Evolutionary conservation across 1,140 invertebrate genomes (phyloP).

Genomic region (Hyposmocoma kahamanoa): DNA sequence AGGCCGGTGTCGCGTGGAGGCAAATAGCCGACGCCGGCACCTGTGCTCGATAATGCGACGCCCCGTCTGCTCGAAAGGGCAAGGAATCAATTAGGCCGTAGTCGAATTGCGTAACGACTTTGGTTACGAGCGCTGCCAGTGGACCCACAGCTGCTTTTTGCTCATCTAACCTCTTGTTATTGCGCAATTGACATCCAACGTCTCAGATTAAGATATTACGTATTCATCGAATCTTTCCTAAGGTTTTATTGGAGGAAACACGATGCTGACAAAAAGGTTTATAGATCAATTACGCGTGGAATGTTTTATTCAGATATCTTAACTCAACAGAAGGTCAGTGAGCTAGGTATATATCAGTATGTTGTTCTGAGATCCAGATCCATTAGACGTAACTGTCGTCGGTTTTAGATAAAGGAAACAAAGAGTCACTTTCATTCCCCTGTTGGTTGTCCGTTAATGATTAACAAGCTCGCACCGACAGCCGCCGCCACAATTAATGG

Average conservation of each 20-base stretch:
- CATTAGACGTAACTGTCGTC: too few relatives aligned
- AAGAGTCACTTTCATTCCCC: neutral
- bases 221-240: slow-evolving; percentile 46
- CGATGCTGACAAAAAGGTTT: neutral
- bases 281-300: neutral
- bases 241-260: slow-evolving; percentile 18
- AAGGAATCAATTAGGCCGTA: slow-evolving; percentile 70
- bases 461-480: slow-evolving; percentile 11
- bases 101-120: slow-evolving; percentile 66
- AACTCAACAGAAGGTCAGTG: neutral
- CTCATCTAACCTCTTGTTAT: slow-evolving; percentile 66
- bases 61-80: slow-evolving; percentile 65
- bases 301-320: neutral
- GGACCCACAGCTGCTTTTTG: slow-evolving; percentile 65
- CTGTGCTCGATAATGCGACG: slow-evolving; percentile 68
- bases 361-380: too few relatives aligned
- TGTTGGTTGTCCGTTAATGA: slow-evolving; percentile 7
- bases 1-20: slow-evolving; percentile 44
- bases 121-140: slow-evolving; percentile 64
- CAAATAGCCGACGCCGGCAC: slow-evolving; percentile 61
- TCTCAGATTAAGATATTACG: slow-evolving; percentile 64
- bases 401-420: too few relatives aligned
- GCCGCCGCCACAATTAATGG: slow-evolving; percentile 20
- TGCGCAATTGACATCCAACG: slow-evolving; percentile 60
- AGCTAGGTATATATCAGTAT: too few relatives aligned